Percentiles rank a stretch among this genome's conserved stretches.
Conservation (phyloP, 2,797 vertebrate species). For the Gobio occitaniae region DNA sequence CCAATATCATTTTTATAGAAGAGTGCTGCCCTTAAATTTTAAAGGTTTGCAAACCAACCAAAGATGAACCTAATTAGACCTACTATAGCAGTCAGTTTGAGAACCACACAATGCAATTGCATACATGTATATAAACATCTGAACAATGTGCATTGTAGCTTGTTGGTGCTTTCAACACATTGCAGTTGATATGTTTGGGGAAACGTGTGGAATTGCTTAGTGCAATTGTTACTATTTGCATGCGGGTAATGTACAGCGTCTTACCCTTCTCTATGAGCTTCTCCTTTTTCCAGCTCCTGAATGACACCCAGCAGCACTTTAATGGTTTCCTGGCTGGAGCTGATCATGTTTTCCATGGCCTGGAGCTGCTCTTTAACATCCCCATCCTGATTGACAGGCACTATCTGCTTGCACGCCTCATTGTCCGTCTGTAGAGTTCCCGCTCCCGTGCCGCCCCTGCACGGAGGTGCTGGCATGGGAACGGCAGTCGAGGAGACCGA, state of each 20-base stretch:
- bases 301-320: conserved; percentile 98
- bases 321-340: conserved; percentile 98
- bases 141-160: background rate
- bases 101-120: background rate
- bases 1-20: background rate
- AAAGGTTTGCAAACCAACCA: background rate
- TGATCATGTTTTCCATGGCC: conserved; percentile 98
- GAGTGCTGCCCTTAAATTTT: background rate
- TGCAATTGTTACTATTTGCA: background rate
- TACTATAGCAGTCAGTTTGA: background rate
- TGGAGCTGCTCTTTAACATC: conserved; percentile 99
- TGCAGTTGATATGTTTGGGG: background rate
- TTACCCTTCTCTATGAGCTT: conserved; percentile 98
- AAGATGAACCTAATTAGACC: background rate
- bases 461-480: conserved; percentile 55
- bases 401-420: conserved; percentile 90
- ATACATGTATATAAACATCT: background rate
- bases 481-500: conserved; percentile 48
- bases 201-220: background rate
- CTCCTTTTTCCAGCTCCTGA: conserved; percentile 98
- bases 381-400: conserved; percentile 92
- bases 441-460: conserved; percentile 59
- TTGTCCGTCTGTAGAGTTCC: conserved; percentile 63
- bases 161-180: background rate
- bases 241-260: conserved; percentile 61